phyloP scores from a whole-genome alignment of 2,888 invertebrate genomes.

The Melanchra persicariae region DNA sequence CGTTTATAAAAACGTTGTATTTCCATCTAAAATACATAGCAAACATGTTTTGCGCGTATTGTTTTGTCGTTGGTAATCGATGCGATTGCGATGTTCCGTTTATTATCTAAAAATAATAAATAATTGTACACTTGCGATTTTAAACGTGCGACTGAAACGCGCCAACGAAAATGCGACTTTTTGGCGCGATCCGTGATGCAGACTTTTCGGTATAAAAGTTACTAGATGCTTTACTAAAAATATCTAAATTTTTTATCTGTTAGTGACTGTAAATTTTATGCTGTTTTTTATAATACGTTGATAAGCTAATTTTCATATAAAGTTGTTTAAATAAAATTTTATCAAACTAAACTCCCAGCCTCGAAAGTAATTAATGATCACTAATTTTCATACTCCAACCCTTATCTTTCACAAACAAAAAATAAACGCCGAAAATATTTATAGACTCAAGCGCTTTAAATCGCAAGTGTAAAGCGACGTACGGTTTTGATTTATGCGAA shows the following conservation, averaged over 20 bases:
- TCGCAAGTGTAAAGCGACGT: constrained; percentile 50
- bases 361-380: not conserved
- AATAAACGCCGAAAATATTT: constrained; percentile 20
- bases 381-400: constrained; percentile 11
- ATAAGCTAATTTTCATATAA: not conserved
- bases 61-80: constrained; percentile 38
- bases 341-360: not conserved
- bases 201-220: not conserved
- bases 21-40: not conserved
- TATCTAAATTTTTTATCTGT: not conserved
- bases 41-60: constrained; percentile 9
- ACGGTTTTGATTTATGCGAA: constrained; percentile 64
- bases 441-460: constrained; percentile 45
- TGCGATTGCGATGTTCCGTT: constrained; percentile 22
- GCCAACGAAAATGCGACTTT: not conserved
- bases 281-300: not conserved
- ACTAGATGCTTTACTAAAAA: not conserved
- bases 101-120: constrained; percentile 50
- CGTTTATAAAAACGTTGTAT: not conserved
- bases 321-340: not conserved
- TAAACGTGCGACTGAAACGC: constrained; percentile 20
- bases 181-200: not conserved
- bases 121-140: constrained; percentile 11
- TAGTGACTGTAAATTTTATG: not conserved
- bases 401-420: not conserved